Base-by-base conservation (phyloP, 2,113 vertebrate genomes). In the Lampris megalopsis region DNA sequence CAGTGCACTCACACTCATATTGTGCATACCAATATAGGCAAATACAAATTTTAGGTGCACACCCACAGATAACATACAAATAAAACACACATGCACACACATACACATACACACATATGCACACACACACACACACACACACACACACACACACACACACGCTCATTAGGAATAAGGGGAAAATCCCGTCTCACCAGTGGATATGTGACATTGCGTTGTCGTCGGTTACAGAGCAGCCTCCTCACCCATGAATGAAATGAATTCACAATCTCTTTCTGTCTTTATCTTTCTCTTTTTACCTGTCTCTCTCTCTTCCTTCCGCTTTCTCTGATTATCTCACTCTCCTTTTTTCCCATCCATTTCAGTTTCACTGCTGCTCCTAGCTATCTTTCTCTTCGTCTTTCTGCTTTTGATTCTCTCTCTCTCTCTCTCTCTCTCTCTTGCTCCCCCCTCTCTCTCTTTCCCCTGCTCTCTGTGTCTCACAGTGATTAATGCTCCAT, bases 171-270 rank as follows among this genome's bases (percentile, higher is more conserved):
- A 62, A 74, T 50, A 41, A 73, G 60, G 54, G 50, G 67, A 71
- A 38, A 75, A 53, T 77, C 52, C 79, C 79, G 79, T 88, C 90
- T 91, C 85, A 91, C 90, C 88, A 73, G 71, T 81, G 74, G 72
- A 76, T 48, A 48, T 88, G 88, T 4, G 57, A 73, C 90, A 91
- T 90, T 62, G 82, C 9, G 70, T 82, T 84, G 62, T 77, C 6
- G 75, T 80, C 62, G 75, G 83, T 87, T 66, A 86, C 88, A 84
- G 81, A 90, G 83, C 85, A 87, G 79, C 83, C 73, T 70, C 3
- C 71, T 82, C 43, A 9, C 36, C 6, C 9, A 35, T 8, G 36
- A 24, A 57, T n/a, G 63, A 45, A 71, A 47, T 52, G 48, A 53
- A 71, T 6, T 67, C 72, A 84, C 48, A 53, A 68, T 42, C 73